Evolutionary conservation across 2,888 invertebrate species (phyloP), one percentile per base, ranked within the genome.

Genomic region (Epiperipatus broadwayi): DNA sequence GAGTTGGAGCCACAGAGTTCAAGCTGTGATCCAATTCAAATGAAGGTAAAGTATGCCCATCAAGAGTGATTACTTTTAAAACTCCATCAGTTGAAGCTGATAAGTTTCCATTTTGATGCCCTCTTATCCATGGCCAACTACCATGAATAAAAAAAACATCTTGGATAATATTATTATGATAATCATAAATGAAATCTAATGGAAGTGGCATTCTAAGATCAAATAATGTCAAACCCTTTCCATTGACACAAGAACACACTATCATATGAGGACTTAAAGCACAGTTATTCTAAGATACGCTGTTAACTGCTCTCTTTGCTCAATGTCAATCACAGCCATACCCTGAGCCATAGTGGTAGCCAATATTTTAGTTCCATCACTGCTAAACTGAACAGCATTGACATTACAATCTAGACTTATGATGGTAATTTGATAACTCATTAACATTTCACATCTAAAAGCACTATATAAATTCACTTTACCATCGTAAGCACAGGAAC

Each of bases 201-300:
- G 64, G 64, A 39, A 63, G 49, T 28, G 62, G 63, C 63, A 63
- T 64, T 41, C 64, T 51, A 27, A 64, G 54, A 45, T 65, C 64
- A 43, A 64, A 54, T 28, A 64, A 52, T 1, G 63, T 63, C 25
- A 65, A 51, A 16, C 64, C 64, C 49, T 61, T 61, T 34, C 63
- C 63, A 48, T 64, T 64, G 14, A 61, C 60, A 39, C 60, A 59
- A n/a, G 60, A 58, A 37, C 60, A 61, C 18, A 61, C 61, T 12
- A 60, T 63, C 46, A 64, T 53, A 46, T 63, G 58, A 30, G 64
- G 63, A 44, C 56, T 54, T 2, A 56, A 48, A 5, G 63, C 62
- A n/a, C n/a, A n/a, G n/a, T n/a, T n/a, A n/a, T n/a, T n/a, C n/a
- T n/a, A n/a, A n/a, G n/a, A n/a, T n/a, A n/a, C n/a, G n/a, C n/a